Evolutionary conservation across 1,140 invertebrate species (phyloP), one percentile per base, ranked within the genome.

Genomic region (Bombus waltoni): DNA sequence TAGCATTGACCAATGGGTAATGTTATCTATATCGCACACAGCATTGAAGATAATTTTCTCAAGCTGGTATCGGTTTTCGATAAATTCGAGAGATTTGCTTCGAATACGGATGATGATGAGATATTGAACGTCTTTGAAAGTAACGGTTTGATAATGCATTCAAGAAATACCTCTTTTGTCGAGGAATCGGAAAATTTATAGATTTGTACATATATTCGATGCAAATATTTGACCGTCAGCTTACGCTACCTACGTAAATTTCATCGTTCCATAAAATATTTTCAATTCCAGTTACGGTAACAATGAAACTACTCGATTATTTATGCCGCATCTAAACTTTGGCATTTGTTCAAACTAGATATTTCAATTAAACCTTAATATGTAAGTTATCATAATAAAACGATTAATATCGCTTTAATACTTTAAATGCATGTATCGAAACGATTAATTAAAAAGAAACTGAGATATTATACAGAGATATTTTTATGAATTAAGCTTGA

Each of bases 91-190:
- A 71, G 25, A 71, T 40, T 71, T 68, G 32, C 66, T 38, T 68
- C 66, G 66, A 68, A 68, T 68, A 38, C 35, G 66, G 66, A 68
- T 38, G 35, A 68, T 40, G 68, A 71, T 40, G 38, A 40, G 35
- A 71, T 40, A 71, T 40, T 25, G 38, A 28, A 5, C 25, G 10
- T 11, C 10, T 71, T 40, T 28, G 38, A 71, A 71, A 40, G 68
- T 71, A 70, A 70, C 68, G 38, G 25, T 71, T 71, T 71, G 68
- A 71, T 71, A 71, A 71, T 71, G 10, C 22, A 15, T 40, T 25
- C 38, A 28, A 71, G 68, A 25, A 71, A 71, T 71, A 40, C 25
- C 38, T 40, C 68, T 38, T 71, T 71, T 66, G n/a, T 35, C 35
- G 66, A 10, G 35, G 35, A 25, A 70, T 66, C 32, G 65, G 65